Conservation (phyloP, 2,113 vertebrate species). For the Talpa occidentalis region DNA sequence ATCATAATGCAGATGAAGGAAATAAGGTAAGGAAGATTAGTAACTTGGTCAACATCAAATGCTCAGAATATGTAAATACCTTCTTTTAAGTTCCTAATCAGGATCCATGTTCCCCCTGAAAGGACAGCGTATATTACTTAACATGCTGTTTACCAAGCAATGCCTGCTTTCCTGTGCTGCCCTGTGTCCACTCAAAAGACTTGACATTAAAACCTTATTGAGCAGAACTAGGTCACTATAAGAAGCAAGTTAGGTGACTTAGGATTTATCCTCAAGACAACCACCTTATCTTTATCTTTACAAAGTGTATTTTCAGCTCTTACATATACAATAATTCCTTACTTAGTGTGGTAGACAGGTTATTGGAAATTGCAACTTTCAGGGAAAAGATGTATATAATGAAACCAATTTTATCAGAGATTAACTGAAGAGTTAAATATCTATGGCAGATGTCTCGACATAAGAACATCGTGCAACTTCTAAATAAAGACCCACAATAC, state of each 20-base stretch:
- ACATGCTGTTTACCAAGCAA: background rate
- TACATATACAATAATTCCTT: background rate
- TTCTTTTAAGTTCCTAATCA: background rate
- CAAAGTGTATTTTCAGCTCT: background rate
- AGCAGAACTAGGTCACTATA: slow-evolving; percentile 75
- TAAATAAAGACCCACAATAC: background rate
- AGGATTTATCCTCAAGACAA: slow-evolving; percentile 71
- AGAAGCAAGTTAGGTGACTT: slow-evolving; percentile 71
- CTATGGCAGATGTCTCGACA: background rate
- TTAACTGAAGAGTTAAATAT: background rate
- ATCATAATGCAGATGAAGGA: background rate
- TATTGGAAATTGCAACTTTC: background rate
- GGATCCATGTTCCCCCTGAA: slow-evolving; percentile 14
- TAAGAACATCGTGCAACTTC: background rate
- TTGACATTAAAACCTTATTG: slow-evolving; percentile 63
- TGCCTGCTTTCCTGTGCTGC: background rate
- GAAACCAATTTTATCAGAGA: background rate
- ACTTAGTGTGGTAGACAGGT: background rate
- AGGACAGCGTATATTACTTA: background rate
- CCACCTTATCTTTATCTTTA: slow-evolving; percentile 74
- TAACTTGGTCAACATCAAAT: background rate
- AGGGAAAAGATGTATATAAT: background rate
- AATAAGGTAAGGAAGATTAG: background rate
- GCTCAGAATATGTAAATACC: background rate
- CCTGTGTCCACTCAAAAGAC: background rate